A percentile compares a stretch with the other conserved stretches of the same genome.
phyloP scores from a whole-genome alignment of 2,113 vertebrate genomes.

The Leucosticte australis region DNA sequence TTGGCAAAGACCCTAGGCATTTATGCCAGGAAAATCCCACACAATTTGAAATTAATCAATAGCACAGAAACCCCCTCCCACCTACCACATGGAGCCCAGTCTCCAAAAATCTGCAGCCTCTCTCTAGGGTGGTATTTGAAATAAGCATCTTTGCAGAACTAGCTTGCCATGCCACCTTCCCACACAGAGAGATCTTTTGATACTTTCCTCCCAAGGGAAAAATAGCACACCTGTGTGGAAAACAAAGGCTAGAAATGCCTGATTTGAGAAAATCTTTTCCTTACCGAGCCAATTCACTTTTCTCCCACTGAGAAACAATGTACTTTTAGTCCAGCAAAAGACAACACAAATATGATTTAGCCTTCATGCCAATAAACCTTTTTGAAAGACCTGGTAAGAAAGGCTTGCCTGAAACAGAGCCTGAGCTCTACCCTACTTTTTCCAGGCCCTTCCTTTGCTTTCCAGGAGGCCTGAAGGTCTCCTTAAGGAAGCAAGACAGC shows the following conservation, averaged over 20 bases:
- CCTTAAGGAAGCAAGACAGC: not conserved
- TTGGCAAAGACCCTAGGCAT: not conserved
- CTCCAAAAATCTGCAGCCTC: not conserved
- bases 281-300: not conserved
- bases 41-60: constrained; percentile 42
- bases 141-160: not conserved
- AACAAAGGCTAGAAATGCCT: not conserved
- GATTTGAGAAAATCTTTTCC: not conserved
- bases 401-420: not conserved
- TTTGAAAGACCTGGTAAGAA: not conserved
- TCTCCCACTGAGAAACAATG: not conserved
- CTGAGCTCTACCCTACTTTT: not conserved
- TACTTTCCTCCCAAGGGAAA: not conserved
- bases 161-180: not conserved
- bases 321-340: not conserved
- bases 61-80: constrained; percentile 36
- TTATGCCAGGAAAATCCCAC: constrained; percentile 43
- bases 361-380: not conserved
- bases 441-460: not conserved
- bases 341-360: not conserved
- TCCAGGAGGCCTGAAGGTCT: not conserved
- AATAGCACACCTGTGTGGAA: not conserved
- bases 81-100: constrained; percentile 21
- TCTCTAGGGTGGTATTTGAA: not conserved
- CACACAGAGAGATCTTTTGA: not conserved